Evolutionary conservation across 2,113 vertebrate species (phyloP), one percentile per base, ranked within the genome.

Genomic region (Sturnira hondurensis): DNA sequence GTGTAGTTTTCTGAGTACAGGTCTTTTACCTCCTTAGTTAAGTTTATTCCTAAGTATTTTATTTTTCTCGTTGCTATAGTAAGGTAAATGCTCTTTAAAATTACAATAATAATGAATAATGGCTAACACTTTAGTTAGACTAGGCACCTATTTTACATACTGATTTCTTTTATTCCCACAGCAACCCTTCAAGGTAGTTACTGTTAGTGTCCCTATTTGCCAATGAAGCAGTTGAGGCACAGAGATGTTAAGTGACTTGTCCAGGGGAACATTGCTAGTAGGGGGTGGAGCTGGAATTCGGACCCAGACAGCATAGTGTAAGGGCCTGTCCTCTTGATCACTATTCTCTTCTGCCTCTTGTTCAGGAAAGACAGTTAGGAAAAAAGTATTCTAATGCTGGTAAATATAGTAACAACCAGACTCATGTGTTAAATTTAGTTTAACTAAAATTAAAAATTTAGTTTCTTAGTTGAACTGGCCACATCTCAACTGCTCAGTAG

Each of bases 371-470:
- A 22, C 70, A 45, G 47, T 78, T 83, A 71, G 84, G 56, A 87
- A 54, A 80, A 56, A 83, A 74, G 12, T 78, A 52, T 43, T 96
- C 47, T 38, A 45, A 45, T 94, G 10, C 9, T 41, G 5, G 65
- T 85, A 11, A 71, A 22, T 88, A 45, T 28, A 92, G 16, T 70
- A 84, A n/a, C 7, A 15, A 45, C 15, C 76, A 89, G 71, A 77
- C 47, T 94, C 63, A 38, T 56, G 33, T 94, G 50, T 93, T 82
- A 70, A 65, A 63, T 94, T 92, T 74, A 56, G 71, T 93, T 96
- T 81, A 47, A 77, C n/a, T 91, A 74, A 88, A 94, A 54, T 85
- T n/a, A 73, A 91, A 91, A 85, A 22, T 71, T 58, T 91, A 89
- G 58, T 81, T 94, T 4, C 56, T 70, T 10, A 8, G 54, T 86